Evolutionary conservation across 2,797 vertebrate species (phyloP).

Genomic region (Chaunax sp.): DNA sequence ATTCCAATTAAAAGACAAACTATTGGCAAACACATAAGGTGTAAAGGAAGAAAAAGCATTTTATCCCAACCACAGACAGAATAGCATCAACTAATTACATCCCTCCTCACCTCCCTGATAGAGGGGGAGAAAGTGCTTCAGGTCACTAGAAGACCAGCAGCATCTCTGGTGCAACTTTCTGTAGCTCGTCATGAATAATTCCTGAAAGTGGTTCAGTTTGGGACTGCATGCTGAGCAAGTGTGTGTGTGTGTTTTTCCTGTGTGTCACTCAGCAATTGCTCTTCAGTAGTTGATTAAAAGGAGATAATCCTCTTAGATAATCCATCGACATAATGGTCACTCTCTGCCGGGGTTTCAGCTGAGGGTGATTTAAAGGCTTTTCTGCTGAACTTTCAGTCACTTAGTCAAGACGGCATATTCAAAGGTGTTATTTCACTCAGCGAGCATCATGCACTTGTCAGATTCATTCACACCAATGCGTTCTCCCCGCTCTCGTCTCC

Average conservation of each 20-base stretch:
- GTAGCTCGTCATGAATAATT: constrained; percentile 40
- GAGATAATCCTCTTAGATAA: constrained; percentile 51
- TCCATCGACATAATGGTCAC: constrained; percentile 31
- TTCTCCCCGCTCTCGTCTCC: constrained; percentile 16
- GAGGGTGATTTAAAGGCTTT: constrained; percentile 27
- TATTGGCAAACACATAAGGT: constrained; percentile 31
- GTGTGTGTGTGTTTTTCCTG: constrained; percentile 11
- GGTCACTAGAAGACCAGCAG: constrained; percentile 20
- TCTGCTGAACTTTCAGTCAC: constrained; percentile 29
- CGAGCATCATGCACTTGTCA: constrained; percentile 12
- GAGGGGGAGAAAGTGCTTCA: constrained; percentile 22
- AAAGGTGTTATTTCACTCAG: constrained; percentile 12
- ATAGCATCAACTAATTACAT: constrained; percentile 42
- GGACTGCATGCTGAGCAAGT: background rate
- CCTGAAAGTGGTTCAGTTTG: constrained; percentile 19
- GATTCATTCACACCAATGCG: background rate
- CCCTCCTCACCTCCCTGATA: constrained; percentile 13
- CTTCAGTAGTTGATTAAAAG: constrained; percentile 50
- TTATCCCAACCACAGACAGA: constrained; percentile 34
- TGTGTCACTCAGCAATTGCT: background rate
- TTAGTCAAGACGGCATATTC: constrained; percentile 18
- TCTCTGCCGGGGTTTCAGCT: constrained; percentile 20
- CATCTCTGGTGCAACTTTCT: constrained; percentile 11
- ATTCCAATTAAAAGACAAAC: constrained; percentile 50
- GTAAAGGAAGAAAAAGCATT: constrained; percentile 33